phyloP scores from a whole-genome alignment of 2,888 invertebrate species.

The Oscheius onirici region DNA sequence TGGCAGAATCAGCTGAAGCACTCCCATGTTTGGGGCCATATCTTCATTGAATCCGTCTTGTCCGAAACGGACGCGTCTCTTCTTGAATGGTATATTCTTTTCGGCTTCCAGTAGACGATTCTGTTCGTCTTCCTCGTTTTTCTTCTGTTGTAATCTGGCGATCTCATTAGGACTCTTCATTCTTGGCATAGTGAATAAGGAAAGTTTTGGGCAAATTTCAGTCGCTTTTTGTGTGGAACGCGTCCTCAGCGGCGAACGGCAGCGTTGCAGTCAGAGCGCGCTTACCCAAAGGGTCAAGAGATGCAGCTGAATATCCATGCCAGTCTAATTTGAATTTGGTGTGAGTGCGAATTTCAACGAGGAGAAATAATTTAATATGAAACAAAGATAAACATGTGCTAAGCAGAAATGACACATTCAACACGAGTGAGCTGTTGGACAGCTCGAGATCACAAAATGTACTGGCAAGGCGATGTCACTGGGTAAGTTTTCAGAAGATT shows the following conservation, averaged over 20 bases:
- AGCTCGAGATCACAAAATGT: conserved; percentile 27
- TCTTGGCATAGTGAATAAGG: background rate
- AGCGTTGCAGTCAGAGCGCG: background rate
- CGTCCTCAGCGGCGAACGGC: background rate
- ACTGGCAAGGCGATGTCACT: conserved; percentile 18
- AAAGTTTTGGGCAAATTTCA: background rate
- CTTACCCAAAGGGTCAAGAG: background rate
- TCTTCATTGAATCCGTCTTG: background rate
- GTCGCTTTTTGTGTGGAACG: background rate
- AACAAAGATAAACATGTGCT: conserved; percentile 1
- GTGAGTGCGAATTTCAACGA: background rate
- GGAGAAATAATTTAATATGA: background rate
- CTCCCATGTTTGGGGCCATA: background rate
- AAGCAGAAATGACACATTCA: no score
- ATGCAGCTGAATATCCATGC: background rate
- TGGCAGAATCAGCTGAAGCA: background rate
- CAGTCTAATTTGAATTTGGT: no score
- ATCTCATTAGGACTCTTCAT: background rate
- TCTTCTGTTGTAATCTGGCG: background rate
- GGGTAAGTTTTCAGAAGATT: conserved; percentile 46
- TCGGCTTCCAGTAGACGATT: background rate
- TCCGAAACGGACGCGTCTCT: conserved; percentile 13
- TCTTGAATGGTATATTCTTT: conserved; percentile 12
- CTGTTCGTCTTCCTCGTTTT: background rate
- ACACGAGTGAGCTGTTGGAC: conserved; percentile 15